Evolutionary conservation across 2,113 vertebrate genomes (phyloP).

Genomic region (Quiscalus mexicanus): DNA sequence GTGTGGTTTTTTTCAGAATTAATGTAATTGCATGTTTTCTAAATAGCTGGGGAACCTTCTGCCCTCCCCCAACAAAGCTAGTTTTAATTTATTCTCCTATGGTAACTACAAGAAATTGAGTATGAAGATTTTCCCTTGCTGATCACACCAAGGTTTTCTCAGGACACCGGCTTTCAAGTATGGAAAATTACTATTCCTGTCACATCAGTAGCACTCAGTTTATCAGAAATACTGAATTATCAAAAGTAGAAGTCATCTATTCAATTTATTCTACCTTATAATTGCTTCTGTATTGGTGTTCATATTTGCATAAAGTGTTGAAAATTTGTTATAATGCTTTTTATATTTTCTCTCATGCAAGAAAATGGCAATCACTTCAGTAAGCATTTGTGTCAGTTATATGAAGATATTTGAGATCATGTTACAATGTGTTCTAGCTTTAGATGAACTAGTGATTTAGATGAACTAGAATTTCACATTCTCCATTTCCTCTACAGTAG

Average conservation of each 20-base stretch:
- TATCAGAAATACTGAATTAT: background rate
- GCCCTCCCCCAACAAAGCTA: accelerated
- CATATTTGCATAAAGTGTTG: background rate
- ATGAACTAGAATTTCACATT: background rate
- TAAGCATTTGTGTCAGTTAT: background rate
- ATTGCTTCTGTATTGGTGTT: background rate
- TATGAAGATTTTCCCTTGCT: background rate
- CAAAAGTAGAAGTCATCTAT: background rate
- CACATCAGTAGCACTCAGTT: background rate
- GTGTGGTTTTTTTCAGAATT: background rate
- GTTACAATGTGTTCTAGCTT: background rate
- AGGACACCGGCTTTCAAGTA: background rate
- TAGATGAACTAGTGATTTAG: background rate
- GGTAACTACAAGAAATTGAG: background rate
- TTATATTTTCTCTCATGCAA: background rate
- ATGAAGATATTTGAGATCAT: background rate
- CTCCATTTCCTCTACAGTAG: background rate
- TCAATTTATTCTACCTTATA: constrained; percentile 5
- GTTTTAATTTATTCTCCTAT: background rate
- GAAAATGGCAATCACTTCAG: background rate
- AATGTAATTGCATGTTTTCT: background rate
- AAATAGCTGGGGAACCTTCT: background rate
- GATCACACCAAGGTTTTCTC: background rate
- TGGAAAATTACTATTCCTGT: background rate
- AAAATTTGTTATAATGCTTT: background rate